These are phyloP conservation scores for Urocynchramus pylzowi DNA, from an alignment of 2,113 vertebrate species.

Conservation along the genomic window DNA sequence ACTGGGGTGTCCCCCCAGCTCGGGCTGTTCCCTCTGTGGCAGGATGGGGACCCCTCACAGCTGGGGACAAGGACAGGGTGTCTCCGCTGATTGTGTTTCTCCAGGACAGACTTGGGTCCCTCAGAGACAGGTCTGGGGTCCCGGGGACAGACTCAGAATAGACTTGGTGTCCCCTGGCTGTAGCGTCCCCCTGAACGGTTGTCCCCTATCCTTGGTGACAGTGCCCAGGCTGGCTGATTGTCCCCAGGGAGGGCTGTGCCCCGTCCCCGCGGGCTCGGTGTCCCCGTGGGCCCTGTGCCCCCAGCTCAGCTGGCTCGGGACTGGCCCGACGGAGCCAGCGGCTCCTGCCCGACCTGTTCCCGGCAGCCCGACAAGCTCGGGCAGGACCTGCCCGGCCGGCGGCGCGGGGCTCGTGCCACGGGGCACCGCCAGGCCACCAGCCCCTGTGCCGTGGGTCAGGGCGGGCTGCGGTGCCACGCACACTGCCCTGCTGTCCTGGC, in stretches of 20 bases:
- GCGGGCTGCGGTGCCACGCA: not conserved
- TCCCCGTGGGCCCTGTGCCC: not conserved
- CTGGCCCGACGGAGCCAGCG: not conserved
- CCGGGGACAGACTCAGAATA: not conserved
- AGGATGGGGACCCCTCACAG: not conserved
- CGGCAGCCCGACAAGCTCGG: not conserved
- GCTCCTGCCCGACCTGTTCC: constrained; percentile 41
- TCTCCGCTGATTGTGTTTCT: too few species aligned
- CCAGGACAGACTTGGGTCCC: fast-evolving
- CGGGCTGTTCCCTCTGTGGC: not conserved
- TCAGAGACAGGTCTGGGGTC: not conserved
- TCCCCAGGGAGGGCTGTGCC: not conserved
- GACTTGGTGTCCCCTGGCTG: not conserved
- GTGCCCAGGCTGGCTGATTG: too few species aligned
- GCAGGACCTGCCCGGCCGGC: not conserved
- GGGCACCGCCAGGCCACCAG: fast-evolving
- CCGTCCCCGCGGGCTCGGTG: not conserved
- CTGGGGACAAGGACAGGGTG: not conserved
- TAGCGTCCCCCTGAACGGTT: fast-evolving
- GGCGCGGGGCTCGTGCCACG: fast-evolving
- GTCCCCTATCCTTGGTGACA: fast-evolving
- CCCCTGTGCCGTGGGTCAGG: fast-evolving
- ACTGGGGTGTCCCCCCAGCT: not conserved
- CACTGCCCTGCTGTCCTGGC: not conserved
- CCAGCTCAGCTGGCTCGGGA: fast-evolving